These are phyloP conservation scores for Drosophila melanica DNA, from an alignment of 1,140 invertebrate genomes.

Conservation along the genomic window DNA sequence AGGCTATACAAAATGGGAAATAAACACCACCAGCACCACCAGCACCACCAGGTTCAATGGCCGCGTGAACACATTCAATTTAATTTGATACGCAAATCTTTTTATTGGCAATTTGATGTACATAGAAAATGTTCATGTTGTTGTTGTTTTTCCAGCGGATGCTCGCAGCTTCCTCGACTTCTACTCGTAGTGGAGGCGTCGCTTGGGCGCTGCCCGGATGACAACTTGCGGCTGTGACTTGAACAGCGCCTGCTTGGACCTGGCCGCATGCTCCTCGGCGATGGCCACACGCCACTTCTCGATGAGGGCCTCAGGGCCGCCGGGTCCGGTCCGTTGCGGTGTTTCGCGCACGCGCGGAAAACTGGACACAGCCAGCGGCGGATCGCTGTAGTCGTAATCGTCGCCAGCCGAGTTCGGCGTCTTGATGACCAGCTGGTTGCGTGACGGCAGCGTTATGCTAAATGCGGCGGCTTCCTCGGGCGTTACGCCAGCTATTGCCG, in stretches of 20 bases:
- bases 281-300: conserved; percentile 73
- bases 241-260: conserved; percentile 40
- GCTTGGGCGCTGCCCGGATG: conserved; percentile 62
- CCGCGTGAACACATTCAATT: conserved; percentile 14
- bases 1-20: conserved; percentile 46
- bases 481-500: conserved; percentile 88
- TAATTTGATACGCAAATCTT: conserved; percentile 44
- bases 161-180: conserved; percentile 23
- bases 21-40: conserved; percentile 13
- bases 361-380: conserved; percentile 34
- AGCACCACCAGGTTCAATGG: conserved; percentile 49
- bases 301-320: conserved; percentile 42
- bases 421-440: conserved; percentile 79
- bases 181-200: conserved; percentile 64
- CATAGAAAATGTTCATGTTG: conserved; percentile 34
- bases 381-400: conserved; percentile 73
- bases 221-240: conserved; percentile 26
- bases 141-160: not conserved
- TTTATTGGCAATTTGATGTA: conserved; percentile 74
- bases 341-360: conserved; percentile 55
- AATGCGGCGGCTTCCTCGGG: conserved; percentile 85
- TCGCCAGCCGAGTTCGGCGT: conserved; percentile 63
- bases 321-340: conserved; percentile 37
- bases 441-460: conserved; percentile 73
- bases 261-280: conserved; percentile 73